Evolutionary conservation across 2,888 invertebrate genomes (phyloP).

Genomic region (Argynnis bischoffii): DNA sequence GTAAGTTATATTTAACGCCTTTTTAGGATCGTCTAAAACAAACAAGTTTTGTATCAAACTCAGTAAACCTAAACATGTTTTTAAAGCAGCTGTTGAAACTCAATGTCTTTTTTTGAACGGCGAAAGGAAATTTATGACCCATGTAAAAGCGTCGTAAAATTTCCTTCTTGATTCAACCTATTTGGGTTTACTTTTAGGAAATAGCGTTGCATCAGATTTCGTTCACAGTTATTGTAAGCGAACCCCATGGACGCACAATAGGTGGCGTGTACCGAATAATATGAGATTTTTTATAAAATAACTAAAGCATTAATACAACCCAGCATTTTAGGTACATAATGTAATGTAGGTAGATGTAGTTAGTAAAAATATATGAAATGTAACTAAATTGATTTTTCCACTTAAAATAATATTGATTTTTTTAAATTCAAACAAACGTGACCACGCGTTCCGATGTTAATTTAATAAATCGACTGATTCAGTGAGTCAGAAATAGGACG

Average conservation of each 20-base stretch:
- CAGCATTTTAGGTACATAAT: not conserved
- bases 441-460: conserved; percentile 8
- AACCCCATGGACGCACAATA: no score
- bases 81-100: conserved; percentile 24
- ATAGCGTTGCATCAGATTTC: not conserved
- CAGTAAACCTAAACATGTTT: conserved; percentile 24
- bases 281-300: no score
- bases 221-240: not conserved
- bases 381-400: not conserved
- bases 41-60: conserved; percentile 5
- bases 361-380: not conserved
- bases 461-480: conserved; percentile 23
- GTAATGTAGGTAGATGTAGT: not conserved
- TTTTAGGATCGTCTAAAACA: conserved; percentile 6
- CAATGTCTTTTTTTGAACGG: conserved; percentile 23
- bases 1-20: not conserved
- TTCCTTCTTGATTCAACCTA: conserved; percentile 26
- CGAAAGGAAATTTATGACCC: conserved; percentile 32
- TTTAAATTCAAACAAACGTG: not conserved
- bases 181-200: conserved; percentile 18
- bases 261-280: no score
- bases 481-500: conserved; percentile 27
- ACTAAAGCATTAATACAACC: no score
- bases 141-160: conserved; percentile 31
- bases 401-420: not conserved